Base-by-base conservation (phyloP, 2,888 invertebrate species). In the Ecdyonurus torrentis region DNA sequence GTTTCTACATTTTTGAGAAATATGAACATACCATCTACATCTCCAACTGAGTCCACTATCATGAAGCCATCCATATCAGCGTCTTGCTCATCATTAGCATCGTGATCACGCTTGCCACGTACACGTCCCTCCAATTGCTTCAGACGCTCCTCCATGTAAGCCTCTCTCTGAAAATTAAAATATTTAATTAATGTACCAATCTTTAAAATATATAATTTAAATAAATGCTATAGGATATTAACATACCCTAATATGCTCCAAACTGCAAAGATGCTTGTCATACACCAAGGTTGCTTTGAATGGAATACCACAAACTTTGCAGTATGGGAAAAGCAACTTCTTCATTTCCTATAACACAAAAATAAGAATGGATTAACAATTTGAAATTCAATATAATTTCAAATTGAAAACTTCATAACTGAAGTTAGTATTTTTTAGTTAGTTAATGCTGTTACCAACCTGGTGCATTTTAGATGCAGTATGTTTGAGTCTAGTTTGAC, bases 11-110 rank as follows among this genome's bases (percentile, higher is more conserved):
- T 65, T 63, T 25, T 65, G 65, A 60, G 23, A 63, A 66, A 67
- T 66, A 73, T 76, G 76, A n/a, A n/a, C n/a, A n/a, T n/a, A 83
- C 85, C 87, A 75, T 89, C 89, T 23, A 87, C 87, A 74, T 89
- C 89, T 5, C 91, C 91, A 25, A 91, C 88, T 2, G 91, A 90
- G 74, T 91, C 91, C n/a, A 91, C 81, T 1, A 91, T 90, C 80
- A 89, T 87, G 71, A 90, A 91, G 71, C 89, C 89, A 67, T 89
- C 89, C 67, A 91, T 78, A 75, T 89, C 87, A 2, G 87, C 82
- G 72, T 86, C 85, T 74, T 85, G n/a, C n/a, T n/a, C 85, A 60
- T 81, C 82, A 67, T 85, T 84, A 22, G 67, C 69, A 37, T 67
- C 68, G 19, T 66, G 62, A 3, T 66, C 67, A 23, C 63, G 66